Base-by-base conservation (phyloP, 1,140 invertebrate species). In the Cydia amplana region DNA sequence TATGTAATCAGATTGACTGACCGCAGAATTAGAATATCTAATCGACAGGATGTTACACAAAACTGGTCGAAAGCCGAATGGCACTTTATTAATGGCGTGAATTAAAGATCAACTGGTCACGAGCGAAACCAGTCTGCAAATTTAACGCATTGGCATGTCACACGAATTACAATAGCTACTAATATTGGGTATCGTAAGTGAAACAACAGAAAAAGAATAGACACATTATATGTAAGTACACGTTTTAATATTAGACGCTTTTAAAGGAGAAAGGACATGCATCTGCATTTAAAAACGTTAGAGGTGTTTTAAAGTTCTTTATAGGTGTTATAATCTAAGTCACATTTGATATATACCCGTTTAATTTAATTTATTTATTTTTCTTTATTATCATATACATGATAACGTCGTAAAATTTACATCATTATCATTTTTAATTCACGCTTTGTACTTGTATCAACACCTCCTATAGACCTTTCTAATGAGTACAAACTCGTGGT, bases 41-140 rank as follows among this genome's bases (percentile, higher is more conserved):
- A 70, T 70, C 32, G 32, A 36, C 65, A 70, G 65, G 65, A 70
- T 70, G 32, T 70, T 70, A 70, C 65, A 70, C 65, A 70, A 70
- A 70, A 43, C 16, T 70, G 65, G 65, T 23, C 65, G 65, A 70
- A 70, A 70, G 32, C 32, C 28, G 65, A 70, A 18, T 70, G 16
- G 16, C 16, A 70, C n/a, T 70, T 36, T 36, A 67, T 32, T 67
- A 70, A 43, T 43, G 65, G 18, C 16, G 16, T n/a, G 65, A 18
- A 70, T 70, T 70, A 70, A 70, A 70, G 16, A 70, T 70, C n/a
- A 70, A 40, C 65, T 18, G 32, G 65, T 70, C 65, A 36, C 28
- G 65, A 36, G n/a, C n/a, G 4, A 70, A 70, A 43, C 65, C 65
- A 43, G 65, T 40, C 65, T 7, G 32, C 65, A 18, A 70, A 70